Percentiles rank a stretch among this genome's conserved stretches.
Evolutionary conservation across 2,888 invertebrate species (phyloP).

Genomic region (Watsonalla cultraria): DNA sequence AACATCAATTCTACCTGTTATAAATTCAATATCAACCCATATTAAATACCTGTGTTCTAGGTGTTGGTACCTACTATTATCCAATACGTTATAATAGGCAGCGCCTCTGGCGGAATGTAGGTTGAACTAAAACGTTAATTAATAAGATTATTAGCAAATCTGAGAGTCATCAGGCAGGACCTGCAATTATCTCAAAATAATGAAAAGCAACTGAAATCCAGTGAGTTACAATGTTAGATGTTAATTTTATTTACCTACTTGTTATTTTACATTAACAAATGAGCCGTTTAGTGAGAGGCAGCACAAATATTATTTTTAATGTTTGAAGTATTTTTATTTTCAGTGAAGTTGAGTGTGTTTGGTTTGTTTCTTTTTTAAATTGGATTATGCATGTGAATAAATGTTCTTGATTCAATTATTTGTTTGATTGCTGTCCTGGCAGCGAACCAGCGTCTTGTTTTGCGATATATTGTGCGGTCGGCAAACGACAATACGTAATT

Average conservation of each 20-base stretch:
- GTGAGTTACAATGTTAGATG: background rate
- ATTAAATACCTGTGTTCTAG: no score
- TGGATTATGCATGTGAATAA: slow-evolving; percentile 74
- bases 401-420: slow-evolving; percentile 60
- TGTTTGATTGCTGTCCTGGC: slow-evolving; percentile 9
- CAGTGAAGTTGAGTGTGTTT: slow-evolving; percentile 68
- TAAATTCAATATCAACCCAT: no score
- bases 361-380: slow-evolving; percentile 66
- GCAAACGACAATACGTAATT: no score
- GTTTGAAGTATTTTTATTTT: slow-evolving; percentile 56
- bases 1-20: no score
- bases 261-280: slow-evolving; percentile 3
- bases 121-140: background rate
- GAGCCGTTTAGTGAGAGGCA: slow-evolving; percentile 24
- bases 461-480: background rate
- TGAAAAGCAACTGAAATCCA: background rate
- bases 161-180: background rate
- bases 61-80: no score
- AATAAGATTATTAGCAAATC: background rate
- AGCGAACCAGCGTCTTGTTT: background rate
- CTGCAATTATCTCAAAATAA: background rate
- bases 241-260: background rate
- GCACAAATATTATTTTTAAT: slow-evolving; percentile 46
- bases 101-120: background rate
- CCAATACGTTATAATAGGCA: background rate